Evolutionary conservation across 2,113 vertebrate species (phyloP), one percentile per base, ranked within the genome.

Genomic region (Salvator merianae): DNA sequence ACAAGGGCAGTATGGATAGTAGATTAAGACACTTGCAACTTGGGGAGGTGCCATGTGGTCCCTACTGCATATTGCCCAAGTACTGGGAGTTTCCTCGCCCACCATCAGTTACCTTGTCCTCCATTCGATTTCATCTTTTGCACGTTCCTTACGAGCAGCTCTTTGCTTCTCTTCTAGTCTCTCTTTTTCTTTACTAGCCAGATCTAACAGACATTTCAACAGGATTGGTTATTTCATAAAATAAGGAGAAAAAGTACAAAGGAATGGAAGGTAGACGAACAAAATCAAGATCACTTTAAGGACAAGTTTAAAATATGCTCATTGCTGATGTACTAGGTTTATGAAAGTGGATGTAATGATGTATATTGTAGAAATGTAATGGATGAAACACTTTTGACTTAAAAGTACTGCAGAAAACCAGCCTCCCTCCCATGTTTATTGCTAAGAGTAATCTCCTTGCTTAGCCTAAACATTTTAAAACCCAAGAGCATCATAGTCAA

Each of bases 91-190:
- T 4, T 12, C 47, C 74, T 68, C 7, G 0, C 68, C 66, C 36
- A 36, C 32, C 10, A 26, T 5, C 3, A 34, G 77, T 94, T 93
- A 99, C 99, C 98, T 96, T 9, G 98, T 98, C 73, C 93, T 94
- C 98, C 99, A 99, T 86, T 98, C 98, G 3, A 96, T 94, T n/a
- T 96, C 96, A 0, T 91, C 95, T 83, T 95, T 97, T 59, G 97
- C 97, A 22, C 98, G 96, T 14, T 98, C 97, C 92, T 97, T 98
- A 69, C 98, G 97, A 86, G 98, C 94, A 13, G 96, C 94, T 93
- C 99, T 95, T 93, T 99, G 99, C 77, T 99, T 99, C 88, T 99
- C 98, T 90, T 99, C 99, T 87, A 99, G 94, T 53, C 98, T 94
- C 91, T 98, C 98, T 88, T 99, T 99, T 92, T 99, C 97, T 82